Conservation (phyloP, 2,888 invertebrate genomes). For the Morinoia aosen region DNA sequence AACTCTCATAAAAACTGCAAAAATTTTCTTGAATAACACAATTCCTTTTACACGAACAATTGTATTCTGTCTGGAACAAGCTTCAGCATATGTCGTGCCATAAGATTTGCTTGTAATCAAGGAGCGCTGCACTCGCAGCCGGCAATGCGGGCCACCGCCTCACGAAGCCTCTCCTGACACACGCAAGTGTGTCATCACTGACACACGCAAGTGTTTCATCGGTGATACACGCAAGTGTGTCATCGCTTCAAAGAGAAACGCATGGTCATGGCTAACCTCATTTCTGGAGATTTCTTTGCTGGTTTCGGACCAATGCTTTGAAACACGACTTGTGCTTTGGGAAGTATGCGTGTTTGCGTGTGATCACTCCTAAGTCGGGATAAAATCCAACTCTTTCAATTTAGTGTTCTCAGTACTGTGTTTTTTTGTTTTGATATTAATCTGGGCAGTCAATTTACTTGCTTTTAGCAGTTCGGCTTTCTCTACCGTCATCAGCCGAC, state of each 20-base stretch:
- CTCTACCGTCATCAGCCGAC: not conserved
- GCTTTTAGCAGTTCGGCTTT: not conserved
- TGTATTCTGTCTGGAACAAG: not conserved
- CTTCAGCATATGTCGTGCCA: not conserved
- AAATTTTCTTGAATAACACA: too few relatives aligned
- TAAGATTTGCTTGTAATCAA: not conserved
- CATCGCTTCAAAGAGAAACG: not conserved
- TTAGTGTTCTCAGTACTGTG: not conserved
- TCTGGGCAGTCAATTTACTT: not conserved
- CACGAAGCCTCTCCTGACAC: not conserved
- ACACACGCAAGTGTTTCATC: too few relatives aligned
- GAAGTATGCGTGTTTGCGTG: too few relatives aligned
- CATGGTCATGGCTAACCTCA: not conserved
- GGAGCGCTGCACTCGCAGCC: not conserved
- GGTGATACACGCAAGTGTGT: too few relatives aligned
- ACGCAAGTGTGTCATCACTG: not conserved
- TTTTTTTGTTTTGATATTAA: not conserved
- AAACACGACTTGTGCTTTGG: too few relatives aligned
- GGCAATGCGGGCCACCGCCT: not conserved
- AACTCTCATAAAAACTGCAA: not conserved
- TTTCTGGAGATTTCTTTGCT: not conserved
- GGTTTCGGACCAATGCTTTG: not conserved
- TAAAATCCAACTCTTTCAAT: not conserved
- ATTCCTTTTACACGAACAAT: too few relatives aligned
- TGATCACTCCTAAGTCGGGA: not conserved